Evolutionary conservation across 1,140 invertebrate genomes (phyloP).

Genomic region (Anastrepha obliqua): DNA sequence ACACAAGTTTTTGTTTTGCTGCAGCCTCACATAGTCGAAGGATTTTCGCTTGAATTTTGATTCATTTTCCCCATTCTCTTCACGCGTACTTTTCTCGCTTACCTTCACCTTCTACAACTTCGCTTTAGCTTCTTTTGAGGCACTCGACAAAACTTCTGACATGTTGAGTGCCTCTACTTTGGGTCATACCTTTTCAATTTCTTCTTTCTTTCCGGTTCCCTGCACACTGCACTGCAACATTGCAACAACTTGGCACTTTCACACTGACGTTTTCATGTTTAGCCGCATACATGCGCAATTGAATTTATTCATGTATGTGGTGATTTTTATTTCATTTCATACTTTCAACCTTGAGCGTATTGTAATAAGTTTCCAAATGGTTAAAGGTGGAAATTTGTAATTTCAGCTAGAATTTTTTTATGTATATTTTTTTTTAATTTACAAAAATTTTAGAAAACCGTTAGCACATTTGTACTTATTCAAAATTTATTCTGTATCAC

Average conservation of each 20-base stretch:
- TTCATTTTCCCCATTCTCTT: neutral
- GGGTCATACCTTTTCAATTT: constrained; percentile 35
- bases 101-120: neutral
- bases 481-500: neutral
- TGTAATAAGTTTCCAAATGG: neutral
- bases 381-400: neutral
- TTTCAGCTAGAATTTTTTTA: neutral
- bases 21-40: neutral
- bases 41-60: neutral
- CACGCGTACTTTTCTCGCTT: neutral
- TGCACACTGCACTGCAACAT: neutral
- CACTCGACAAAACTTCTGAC: constrained; percentile 42
- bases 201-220: neutral
- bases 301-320: neutral
- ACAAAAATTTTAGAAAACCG: neutral
- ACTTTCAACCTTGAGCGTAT: too few species aligned
- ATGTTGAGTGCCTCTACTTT: constrained; percentile 35
- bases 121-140: constrained; percentile 27
- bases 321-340: neutral
- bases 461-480: neutral
- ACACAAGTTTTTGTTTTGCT: neutral
- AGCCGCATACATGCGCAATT: neutral
- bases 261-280: neutral
- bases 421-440: too few species aligned
- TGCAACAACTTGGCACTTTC: constrained; percentile 28